Evolutionary conservation across 2,888 invertebrate species (phyloP).

Genomic region (Eristalinus sepulchralis): DNA sequence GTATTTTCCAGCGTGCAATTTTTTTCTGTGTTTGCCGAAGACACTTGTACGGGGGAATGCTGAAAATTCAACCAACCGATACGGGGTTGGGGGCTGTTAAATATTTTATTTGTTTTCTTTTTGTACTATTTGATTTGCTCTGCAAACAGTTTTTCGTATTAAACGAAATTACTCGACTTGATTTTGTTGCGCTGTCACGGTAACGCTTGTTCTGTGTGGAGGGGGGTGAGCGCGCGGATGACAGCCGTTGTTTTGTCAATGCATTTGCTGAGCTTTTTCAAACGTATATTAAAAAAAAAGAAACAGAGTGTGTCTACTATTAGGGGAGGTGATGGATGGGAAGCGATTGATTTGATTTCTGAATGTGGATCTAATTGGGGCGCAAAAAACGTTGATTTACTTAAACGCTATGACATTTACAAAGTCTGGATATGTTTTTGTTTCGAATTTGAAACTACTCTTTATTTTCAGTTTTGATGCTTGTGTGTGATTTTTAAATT

Average conservation of each 20-base stretch:
- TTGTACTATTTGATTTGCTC: background rate
- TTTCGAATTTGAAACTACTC: too few species aligned
- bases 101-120: slow-evolving; percentile 58
- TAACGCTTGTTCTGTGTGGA: background rate
- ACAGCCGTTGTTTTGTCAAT: background rate
- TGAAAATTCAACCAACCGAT: slow-evolving; percentile 58
- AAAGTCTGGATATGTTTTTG: too few species aligned
- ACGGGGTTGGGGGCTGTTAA: slow-evolving; percentile 24
- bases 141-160: background rate
- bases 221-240: background rate
- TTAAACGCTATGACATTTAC: background rate
- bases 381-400: background rate
- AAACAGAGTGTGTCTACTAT: background rate
- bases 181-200: background rate
- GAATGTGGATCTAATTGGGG: background rate
- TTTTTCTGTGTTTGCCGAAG: background rate
- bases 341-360: background rate
- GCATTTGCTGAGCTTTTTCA: background rate
- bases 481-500: too few species aligned
- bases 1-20: too few species aligned
- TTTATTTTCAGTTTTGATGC: too few species aligned
- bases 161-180: slow-evolving; percentile 3
- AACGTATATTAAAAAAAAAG: background rate
- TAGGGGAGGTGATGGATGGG: background rate
- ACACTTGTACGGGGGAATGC: slow-evolving; percentile 19